phyloP scores from a whole-genome alignment of 2,888 invertebrate genomes.

The Matsumyia berberina region DNA sequence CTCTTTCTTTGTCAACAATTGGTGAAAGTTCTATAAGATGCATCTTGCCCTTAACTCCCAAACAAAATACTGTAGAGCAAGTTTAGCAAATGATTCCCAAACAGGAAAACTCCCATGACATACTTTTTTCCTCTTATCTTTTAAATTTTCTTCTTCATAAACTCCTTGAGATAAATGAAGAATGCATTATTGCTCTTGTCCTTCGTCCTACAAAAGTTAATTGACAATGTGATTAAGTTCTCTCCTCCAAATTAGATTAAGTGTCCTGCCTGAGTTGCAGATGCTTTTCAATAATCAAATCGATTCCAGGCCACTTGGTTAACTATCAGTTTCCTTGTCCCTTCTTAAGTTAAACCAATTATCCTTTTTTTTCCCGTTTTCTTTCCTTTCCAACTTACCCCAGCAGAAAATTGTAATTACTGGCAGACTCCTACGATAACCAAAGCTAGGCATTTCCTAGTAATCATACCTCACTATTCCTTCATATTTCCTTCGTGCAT shows the following conservation, averaged over 20 bases:
- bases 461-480: conserved; percentile 13
- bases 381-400: not conserved
- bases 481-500: not conserved
- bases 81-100: too few relatives aligned
- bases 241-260: conserved; percentile 31
- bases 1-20: too few relatives aligned
- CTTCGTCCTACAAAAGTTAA: conserved; percentile 2
- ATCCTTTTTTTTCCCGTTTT: conserved; percentile 43
- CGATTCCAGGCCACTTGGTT: conserved; percentile 41
- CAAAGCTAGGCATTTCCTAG: conserved; percentile 21
- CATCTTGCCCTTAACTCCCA: too few relatives aligned
- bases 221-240: conserved; percentile 25
- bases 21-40: too few relatives aligned
- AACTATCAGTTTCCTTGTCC: conserved; percentile 28
- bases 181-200: conserved; percentile 1
- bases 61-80: too few relatives aligned
- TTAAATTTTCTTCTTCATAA: too few relatives aligned
- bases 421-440: conserved; percentile 24
- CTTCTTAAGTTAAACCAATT: conserved; percentile 38
- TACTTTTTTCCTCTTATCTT: too few relatives aligned
- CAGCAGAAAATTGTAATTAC: conserved; percentile 45
- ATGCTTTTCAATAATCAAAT: conserved; percentile 25
- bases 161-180: not conserved
- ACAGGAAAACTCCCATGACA: too few relatives aligned
- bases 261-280: conserved; percentile 15